Percentiles rank a stretch among this genome's conserved stretches.
These are phyloP conservation scores for Trypoxylon attenuatum DNA, from an alignment of 2,888 invertebrate species.

Conservation along the genomic window DNA sequence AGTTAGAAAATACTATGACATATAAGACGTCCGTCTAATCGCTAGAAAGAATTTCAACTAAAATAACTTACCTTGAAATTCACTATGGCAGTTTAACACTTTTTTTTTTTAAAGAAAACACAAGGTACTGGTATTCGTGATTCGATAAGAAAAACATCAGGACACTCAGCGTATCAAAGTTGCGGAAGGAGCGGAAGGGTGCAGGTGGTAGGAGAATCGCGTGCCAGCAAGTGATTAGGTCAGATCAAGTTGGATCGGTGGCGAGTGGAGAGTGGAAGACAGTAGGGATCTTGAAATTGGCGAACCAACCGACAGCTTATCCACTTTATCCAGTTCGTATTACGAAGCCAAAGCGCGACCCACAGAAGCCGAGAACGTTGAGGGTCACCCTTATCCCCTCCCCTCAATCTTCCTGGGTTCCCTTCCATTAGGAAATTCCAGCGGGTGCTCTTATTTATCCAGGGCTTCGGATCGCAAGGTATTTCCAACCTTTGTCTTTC, in stretches of 20 bases:
- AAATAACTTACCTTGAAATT: too few relatives aligned
- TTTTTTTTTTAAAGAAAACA: too few relatives aligned
- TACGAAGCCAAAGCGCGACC: constrained; percentile 49
- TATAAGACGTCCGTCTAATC: too few relatives aligned
- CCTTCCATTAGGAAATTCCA: constrained; percentile 39
- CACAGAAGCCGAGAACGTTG: constrained; percentile 30
- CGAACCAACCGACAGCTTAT: constrained; percentile 50
- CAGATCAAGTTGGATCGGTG: constrained; percentile 38
- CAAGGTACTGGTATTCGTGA: too few relatives aligned
- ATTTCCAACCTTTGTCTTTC: constrained; percentile 30
- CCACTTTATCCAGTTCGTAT: constrained; percentile 52
- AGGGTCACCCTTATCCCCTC: too few relatives aligned
- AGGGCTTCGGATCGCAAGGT: constrained; percentile 24
- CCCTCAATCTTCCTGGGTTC: constrained; percentile 20
- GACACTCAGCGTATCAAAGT: constrained; percentile 38
- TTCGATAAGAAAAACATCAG: too few relatives aligned
- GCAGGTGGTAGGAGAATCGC: constrained; percentile 36
- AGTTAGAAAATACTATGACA: too few relatives aligned
- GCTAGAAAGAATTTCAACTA: too few relatives aligned
- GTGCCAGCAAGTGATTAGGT: constrained; percentile 53
- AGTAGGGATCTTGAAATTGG: constrained; percentile 43
- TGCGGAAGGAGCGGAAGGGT: not conserved
- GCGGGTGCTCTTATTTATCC: constrained; percentile 40
- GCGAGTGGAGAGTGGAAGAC: not conserved
- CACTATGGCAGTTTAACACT: too few relatives aligned